Base-by-base conservation (phyloP, 2,888 invertebrate species). In the Horisme vitalbata region DNA sequence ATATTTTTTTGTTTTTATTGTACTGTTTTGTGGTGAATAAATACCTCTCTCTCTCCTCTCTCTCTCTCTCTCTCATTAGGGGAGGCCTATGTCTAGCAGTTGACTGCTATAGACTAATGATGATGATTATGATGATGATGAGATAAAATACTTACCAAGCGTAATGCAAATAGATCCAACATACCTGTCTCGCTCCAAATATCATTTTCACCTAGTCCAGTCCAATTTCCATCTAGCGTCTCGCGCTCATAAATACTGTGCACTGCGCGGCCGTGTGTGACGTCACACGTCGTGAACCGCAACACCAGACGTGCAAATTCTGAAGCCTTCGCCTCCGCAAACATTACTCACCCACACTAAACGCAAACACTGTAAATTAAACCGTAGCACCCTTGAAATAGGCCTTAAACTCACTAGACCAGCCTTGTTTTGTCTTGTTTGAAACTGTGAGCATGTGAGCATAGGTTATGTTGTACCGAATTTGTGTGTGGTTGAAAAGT, bases 321-420 rank as follows among this genome's bases (percentile, higher is more conserved):
- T 57, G 61, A 51, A 57, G 59, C 59, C 38, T 64, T 57, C 61
- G 55, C 63, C 67, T 66, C 71, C 68, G 61, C 71, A 72, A 75
- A 75, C 74, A 76, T 73, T 64, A 63, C 59, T 73, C 60, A 68
- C 52, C 38, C 52, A 60, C 45, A 11, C 8, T 2, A 9, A 15
- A 14, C 6, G 57, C 37, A 18, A 23, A 12, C 15, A 26, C 38
- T 28, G 11, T 8, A 23, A 46, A 39, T 32, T 18, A 13, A 24
- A 34, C 48, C 27, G 21, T 55, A 36, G 12, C 8, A 2, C 7
- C n/a, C n/a, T 21, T 8, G 23, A 10, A 18, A 43, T 39, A 46
- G 12, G 33, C 11, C 23, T 26, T 11, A 13, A 12, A 41, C 15
- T 33, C 1, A 9, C 28, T 14, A 12, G 8, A 10, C n/a, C 23